Evolutionary conservation across 2,113 vertebrate genomes (phyloP).

Genomic region (Sula dactylatra): DNA sequence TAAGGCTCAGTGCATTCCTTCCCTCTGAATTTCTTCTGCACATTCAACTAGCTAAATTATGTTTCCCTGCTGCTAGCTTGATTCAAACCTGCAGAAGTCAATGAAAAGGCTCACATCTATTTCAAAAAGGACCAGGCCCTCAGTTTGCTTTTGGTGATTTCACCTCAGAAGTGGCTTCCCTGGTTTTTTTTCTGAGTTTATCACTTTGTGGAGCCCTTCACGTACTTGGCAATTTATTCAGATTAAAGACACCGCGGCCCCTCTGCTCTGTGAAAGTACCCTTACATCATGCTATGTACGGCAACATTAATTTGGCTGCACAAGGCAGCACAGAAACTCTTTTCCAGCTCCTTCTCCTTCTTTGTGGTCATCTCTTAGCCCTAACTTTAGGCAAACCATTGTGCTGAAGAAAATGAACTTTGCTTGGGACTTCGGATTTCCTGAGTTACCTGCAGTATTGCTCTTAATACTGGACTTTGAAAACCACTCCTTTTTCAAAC

Average conservation of each 20-base stretch:
- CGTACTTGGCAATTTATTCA: not conserved
- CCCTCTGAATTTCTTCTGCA: not conserved
- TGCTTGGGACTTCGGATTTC: too few species aligned
- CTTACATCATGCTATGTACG: rapidly evolving
- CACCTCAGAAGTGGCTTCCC: not conserved
- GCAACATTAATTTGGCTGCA: not conserved
- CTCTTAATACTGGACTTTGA: too few species aligned
- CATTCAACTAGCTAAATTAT: not conserved
- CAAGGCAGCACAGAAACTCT: too few species aligned
- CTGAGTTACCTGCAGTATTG: too few species aligned
- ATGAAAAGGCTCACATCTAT: not conserved
- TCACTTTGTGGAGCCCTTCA: not conserved
- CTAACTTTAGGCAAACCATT: too few species aligned
- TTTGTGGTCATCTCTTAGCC: too few species aligned
- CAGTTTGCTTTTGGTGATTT: not conserved
- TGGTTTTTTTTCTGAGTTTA: not conserved
- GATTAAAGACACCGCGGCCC: not conserved
- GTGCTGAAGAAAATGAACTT: too few species aligned
- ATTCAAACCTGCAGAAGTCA: not conserved
- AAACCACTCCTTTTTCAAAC: too few species aligned
- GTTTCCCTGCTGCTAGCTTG: not conserved
- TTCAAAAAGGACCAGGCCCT: not conserved
- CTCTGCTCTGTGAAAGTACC: not conserved
- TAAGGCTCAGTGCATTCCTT: not conserved
- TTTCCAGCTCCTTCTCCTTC: too few species aligned